Evolutionary conservation across 2,888 invertebrate genomes (phyloP).

Genomic region (Nomada goodeniana): DNA sequence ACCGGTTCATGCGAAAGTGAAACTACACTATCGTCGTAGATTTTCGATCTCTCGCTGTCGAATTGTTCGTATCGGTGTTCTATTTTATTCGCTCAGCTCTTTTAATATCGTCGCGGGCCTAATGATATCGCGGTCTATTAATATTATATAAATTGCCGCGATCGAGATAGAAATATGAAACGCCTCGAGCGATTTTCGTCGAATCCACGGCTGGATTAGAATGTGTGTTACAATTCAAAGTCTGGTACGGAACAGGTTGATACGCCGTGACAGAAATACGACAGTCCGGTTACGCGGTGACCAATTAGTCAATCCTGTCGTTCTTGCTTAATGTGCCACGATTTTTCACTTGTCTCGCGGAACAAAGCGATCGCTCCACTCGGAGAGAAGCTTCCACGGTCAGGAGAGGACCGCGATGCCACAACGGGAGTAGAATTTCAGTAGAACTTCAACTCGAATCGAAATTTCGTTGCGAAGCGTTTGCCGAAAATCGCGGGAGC

Average conservation of each 20-base stretch:
- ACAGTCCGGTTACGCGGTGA: background rate
- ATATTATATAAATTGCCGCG: background rate
- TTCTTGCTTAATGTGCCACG: no score
- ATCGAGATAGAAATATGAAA: background rate
- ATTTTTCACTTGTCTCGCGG: no score
- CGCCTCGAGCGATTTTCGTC: background rate
- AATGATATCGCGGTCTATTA: no score
- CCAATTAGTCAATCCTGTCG: background rate
- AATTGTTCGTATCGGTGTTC: background rate
- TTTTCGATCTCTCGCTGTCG: background rate
- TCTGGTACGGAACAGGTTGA: background rate
- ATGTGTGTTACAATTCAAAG: background rate
- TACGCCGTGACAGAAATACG: no score
- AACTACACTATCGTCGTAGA: background rate
- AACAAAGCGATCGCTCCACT: no score
- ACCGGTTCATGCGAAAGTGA: conserved; percentile 21
- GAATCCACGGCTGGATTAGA: background rate
- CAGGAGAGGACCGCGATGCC: no score
- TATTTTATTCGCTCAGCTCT: no score
- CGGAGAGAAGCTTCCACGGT: no score
- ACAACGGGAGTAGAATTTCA: background rate
- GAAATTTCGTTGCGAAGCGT: conserved; percentile 4
- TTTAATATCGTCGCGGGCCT: no score
- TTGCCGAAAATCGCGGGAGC: conserved; percentile 51
- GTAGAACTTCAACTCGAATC: background rate